Conservation (phyloP, 2,113 vertebrate species). For the Aptenodytes forsteri region DNA sequence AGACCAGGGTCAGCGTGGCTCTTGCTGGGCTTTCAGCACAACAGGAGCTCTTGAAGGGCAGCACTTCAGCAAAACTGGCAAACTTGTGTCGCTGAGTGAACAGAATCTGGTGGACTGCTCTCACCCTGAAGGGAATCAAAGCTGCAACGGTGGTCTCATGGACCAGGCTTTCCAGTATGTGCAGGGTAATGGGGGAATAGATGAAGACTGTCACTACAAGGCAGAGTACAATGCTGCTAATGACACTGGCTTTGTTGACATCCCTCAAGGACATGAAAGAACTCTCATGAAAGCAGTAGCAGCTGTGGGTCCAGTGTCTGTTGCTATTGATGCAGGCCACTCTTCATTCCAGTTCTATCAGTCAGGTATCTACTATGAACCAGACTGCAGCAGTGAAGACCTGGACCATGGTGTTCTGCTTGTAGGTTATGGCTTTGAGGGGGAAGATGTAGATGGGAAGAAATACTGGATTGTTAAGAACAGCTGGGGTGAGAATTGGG, state of each 20-base stretch:
- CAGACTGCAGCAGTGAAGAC: conserved; percentile 84
- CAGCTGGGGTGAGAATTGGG: conserved; percentile 92
- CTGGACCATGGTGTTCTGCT: conserved; percentile 88
- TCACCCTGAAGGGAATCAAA: conserved; percentile 83
- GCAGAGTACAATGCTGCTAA: conserved; percentile 81
- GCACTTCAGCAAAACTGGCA: conserved; percentile 82
- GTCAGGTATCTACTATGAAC: conserved; percentile 90
- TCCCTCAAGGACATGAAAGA: conserved; percentile 79
- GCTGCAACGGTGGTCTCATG: conserved; percentile 88
- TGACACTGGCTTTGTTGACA: conserved; percentile 85
- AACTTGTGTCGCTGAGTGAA: conserved; percentile 86
- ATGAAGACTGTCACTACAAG: conserved; percentile 82
- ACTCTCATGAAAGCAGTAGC: conserved; percentile 87
- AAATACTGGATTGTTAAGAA: conserved; percentile 96
- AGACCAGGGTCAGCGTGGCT: conserved; percentile 90
- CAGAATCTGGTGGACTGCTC: conserved; percentile 96
- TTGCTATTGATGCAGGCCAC: conserved; percentile 87
- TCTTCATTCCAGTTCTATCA: conserved; percentile 90
- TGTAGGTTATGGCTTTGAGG: conserved; percentile 87
- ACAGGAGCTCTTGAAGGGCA: conserved; percentile 92
- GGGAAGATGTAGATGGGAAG: conserved; percentile 77
- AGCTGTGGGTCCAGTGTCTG: conserved; percentile 85
- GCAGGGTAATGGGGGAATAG: conserved; percentile 84
- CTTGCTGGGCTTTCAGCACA: conserved; percentile 95
- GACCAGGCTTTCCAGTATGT: conserved; percentile 91